Conservation (phyloP, 2,888 invertebrate species). For the Copidosoma aretas region DNA sequence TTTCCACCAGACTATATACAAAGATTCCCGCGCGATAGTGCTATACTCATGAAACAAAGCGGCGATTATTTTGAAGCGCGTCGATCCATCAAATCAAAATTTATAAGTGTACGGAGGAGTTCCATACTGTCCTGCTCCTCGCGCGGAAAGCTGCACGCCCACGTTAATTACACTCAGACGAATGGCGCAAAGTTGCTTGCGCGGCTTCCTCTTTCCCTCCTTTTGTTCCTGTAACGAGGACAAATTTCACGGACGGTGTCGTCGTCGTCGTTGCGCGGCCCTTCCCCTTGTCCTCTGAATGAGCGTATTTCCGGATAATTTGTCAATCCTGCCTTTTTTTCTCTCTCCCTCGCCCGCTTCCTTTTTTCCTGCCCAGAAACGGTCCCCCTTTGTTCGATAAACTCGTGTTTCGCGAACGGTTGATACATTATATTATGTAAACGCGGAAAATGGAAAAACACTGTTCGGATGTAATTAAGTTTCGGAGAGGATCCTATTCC, state of each 20-base stretch:
- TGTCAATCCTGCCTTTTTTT: not conserved
- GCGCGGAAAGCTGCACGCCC: too few species aligned
- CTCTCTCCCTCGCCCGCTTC: not conserved
- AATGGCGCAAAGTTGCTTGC: too few species aligned
- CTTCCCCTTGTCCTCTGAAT: not conserved
- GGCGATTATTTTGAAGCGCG: too few species aligned
- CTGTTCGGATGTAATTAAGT: slow-evolving; percentile 16
- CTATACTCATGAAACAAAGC: too few species aligned
- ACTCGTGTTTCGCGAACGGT: slow-evolving; percentile 1
- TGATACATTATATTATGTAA: too few species aligned
- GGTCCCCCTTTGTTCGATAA: not conserved
- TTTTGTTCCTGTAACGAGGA: slow-evolving; percentile 22
- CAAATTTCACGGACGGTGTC: slow-evolving; percentile 19
- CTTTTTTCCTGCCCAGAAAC: not conserved
- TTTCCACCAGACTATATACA: too few species aligned
- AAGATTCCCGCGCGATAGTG: too few species aligned
- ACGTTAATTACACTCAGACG: too few species aligned
- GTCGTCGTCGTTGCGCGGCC: not conserved
- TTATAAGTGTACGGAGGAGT: too few species aligned
- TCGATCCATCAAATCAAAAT: too few species aligned
- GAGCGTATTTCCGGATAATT: not conserved
- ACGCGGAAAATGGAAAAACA: slow-evolving; percentile 20
- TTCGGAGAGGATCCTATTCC: not conserved
- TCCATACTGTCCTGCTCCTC: too few species aligned
- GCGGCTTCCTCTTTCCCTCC: not conserved